Conservation (phyloP, 2,113 vertebrate species). For the Charadrius vociferus region DNA sequence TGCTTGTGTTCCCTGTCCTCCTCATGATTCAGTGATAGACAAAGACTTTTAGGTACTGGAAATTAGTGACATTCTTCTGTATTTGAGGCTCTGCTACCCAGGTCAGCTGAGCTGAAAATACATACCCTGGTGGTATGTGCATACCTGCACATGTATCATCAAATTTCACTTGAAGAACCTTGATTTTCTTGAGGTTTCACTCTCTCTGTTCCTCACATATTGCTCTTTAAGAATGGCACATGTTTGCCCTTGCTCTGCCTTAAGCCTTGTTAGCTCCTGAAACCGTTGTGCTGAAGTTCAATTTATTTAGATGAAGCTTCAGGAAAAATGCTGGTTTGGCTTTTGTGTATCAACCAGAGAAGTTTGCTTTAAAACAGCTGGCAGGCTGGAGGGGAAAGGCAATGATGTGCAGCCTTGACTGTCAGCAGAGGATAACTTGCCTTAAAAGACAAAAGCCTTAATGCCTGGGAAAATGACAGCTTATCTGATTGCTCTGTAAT, state of each 20-base stretch:
- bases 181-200: neutral
- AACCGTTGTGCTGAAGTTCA: neutral
- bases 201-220: neutral
- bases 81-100: neutral
- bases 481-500: constrained; percentile 52
- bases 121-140: neutral
- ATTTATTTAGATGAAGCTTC: neutral
- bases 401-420: neutral
- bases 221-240: neutral
- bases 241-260: neutral
- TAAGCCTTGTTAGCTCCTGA: neutral
- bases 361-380: neutral
- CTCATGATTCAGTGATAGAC: neutral
- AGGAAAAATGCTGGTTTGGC: neutral
- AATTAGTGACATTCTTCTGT: neutral
- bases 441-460: constrained; percentile 9
- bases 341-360: neutral
- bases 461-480: neutral
- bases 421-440: neutral
- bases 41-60: neutral
- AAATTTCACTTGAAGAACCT: neutral
- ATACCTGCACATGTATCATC: neutral
- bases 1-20: neutral
- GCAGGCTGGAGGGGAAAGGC: neutral
- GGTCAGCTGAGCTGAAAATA: neutral